phyloP scores from a whole-genome alignment of 2,888 invertebrate species.

The Cybosia mesomella region DNA sequence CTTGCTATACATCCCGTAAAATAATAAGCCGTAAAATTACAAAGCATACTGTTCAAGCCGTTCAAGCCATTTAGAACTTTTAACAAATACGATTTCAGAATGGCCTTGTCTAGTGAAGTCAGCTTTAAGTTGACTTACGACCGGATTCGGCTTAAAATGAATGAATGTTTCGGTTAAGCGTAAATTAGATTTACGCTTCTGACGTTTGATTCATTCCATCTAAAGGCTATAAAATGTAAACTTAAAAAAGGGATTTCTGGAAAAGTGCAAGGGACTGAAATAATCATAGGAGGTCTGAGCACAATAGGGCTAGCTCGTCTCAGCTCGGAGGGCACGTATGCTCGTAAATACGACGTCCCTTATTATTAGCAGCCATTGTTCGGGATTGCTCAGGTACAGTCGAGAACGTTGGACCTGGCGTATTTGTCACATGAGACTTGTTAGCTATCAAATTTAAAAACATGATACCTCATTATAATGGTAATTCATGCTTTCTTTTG shows the following conservation, averaged over 20 bases:
- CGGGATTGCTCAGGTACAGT: conserved; percentile 76
- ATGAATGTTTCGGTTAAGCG: conserved; percentile 63
- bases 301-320: conserved; percentile 84
- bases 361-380: conserved; percentile 86
- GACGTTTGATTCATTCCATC: conserved; percentile 72
- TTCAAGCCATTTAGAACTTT: conserved; percentile 19
- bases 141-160: conserved; percentile 53
- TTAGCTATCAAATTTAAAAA: conserved; percentile 44
- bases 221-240: conserved; percentile 74
- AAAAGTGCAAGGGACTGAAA: conserved; percentile 80
- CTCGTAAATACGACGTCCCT: conserved; percentile 85
- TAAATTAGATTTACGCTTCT: conserved; percentile 70
- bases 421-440: conserved; percentile 47
- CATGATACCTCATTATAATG: conserved; percentile 42
- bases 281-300: conserved; percentile 85
- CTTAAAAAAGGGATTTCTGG: conserved; percentile 78
- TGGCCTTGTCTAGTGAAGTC: conserved; percentile 42
- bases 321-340: conserved; percentile 83
- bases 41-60: conserved; percentile 6
- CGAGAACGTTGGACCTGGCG: conserved; percentile 53
- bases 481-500: conserved; percentile 22
- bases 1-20: not conserved
- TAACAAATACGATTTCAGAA: conserved; percentile 28
- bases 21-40: conserved; percentile 6
- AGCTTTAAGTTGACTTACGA: conserved; percentile 56